Evolutionary conservation across 1,140 invertebrate genomes (phyloP).

Genomic region (Pantala flavescens): DNA sequence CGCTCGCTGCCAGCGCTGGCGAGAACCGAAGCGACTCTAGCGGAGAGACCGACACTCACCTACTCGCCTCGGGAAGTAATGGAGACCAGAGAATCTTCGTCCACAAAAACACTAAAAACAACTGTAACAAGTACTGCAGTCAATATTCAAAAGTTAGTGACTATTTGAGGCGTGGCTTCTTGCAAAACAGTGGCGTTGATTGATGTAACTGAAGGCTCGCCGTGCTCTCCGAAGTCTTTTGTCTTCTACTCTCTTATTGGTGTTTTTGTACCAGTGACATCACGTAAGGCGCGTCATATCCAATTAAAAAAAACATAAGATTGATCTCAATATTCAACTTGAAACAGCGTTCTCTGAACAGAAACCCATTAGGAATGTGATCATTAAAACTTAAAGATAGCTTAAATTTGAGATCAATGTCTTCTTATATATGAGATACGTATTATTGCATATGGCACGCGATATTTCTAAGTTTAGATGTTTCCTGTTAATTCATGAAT

Average conservation of each 20-base stretch:
- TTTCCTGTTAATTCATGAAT: too few relatives aligned
- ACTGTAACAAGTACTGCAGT: slow-evolving; percentile 18
- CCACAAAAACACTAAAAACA: slow-evolving; percentile 14
- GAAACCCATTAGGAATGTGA: background rate
- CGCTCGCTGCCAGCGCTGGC: slow-evolving; percentile 16
- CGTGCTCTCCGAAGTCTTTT: slow-evolving; percentile 15
- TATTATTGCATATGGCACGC: too few relatives aligned
- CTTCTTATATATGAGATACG: too few relatives aligned
- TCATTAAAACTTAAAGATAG: background rate
- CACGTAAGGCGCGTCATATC: slow-evolving; percentile 14
- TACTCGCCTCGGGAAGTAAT: background rate
- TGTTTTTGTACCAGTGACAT: slow-evolving; percentile 20
- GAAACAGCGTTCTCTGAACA: slow-evolving; percentile 1
- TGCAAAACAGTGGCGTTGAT: slow-evolving; percentile 23
- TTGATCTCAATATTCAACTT: background rate
- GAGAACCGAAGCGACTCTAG: slow-evolving; percentile 9
- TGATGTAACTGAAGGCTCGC: slow-evolving; percentile 22
- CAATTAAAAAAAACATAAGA: slow-evolving; percentile 18
- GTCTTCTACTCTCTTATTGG: slow-evolving; percentile 19
- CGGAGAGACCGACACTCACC: slow-evolving; percentile 5
- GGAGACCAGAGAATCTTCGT: background rate
- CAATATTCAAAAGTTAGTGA: slow-evolving; percentile 23
- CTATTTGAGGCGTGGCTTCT: slow-evolving; percentile 22
- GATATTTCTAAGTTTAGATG: too few relatives aligned
- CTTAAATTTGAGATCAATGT: too few relatives aligned